phyloP scores from a whole-genome alignment of 1,140 invertebrate species.

The Drosophila bocki region DNA sequence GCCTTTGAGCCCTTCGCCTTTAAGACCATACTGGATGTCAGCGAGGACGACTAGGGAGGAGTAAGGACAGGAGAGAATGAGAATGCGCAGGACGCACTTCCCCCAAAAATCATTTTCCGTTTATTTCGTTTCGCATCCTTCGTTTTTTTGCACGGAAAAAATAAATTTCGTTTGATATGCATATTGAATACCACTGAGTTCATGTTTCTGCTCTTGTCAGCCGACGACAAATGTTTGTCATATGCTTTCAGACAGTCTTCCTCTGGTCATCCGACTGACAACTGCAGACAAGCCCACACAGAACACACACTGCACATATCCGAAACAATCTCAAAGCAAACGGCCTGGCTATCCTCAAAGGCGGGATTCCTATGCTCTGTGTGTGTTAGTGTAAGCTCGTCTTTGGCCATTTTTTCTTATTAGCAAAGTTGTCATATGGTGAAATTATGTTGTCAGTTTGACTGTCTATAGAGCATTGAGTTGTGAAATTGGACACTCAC shows the following conservation, averaged over 20 bases:
- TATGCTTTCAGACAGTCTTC: constrained; percentile 59
- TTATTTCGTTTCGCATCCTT: constrained; percentile 29
- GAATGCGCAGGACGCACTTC: constrained; percentile 57
- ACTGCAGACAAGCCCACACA: constrained; percentile 38
- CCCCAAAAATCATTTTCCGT: constrained; percentile 29
- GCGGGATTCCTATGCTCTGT: constrained; percentile 16
- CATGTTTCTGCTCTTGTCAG: constrained; percentile 45
- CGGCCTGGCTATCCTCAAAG: constrained; percentile 34
- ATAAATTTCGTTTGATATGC: constrained; percentile 72
- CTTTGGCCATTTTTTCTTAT: constrained; percentile 57
- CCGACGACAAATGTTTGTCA: constrained; percentile 62
- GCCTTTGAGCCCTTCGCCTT: constrained; percentile 97
- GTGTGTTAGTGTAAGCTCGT: not conserved
- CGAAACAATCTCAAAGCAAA: constrained; percentile 68
- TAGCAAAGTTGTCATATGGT: constrained; percentile 74
- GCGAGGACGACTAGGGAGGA: constrained; percentile 36
- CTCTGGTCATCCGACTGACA: constrained; percentile 63
- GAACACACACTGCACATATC: constrained; percentile 22
- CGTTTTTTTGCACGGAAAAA: constrained; percentile 49
- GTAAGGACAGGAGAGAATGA: constrained; percentile 6
- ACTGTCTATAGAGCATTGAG: constrained; percentile 55
- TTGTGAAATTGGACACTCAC: constrained; percentile 50
- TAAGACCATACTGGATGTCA: constrained; percentile 91
- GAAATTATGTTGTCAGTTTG: constrained; percentile 78
- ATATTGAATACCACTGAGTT: constrained; percentile 30